Evolutionary conservation across 2,797 vertebrate species (phyloP), one percentile per base, ranked within the genome.

Genomic region (Jordanella pulchra): DNA sequence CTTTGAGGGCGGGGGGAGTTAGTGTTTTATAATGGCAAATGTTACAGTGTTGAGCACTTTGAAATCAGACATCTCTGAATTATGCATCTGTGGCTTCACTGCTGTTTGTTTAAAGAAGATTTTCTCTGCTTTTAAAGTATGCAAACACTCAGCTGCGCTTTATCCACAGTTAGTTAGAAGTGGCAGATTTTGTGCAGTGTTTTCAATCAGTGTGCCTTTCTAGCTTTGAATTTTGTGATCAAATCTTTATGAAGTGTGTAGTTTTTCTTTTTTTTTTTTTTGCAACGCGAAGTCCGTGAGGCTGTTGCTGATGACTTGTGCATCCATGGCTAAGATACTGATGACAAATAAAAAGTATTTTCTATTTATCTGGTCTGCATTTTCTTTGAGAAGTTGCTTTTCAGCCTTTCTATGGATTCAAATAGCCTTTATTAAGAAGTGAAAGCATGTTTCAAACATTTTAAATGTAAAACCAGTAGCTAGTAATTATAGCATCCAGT

Each of bases 341-440:
- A 90, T 89, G 86, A 85, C 51, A 78, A 93, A 92, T 94, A 91
- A 94, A 94, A 81, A 72, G 63, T 89, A 86, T 93, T 93, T 94
- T 94, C 86, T 94, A 93, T 93, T 91, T 91, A 92, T 83, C 65
- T 15, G 21, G 54, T 45, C 23, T 76, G 14, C 58, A 58, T 60
- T 21, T 50, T 51, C 10, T 58, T 11, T 58, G 17, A 58, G 30
- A 7, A 10, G 9, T 28, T 0, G 2, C 28, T 7, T 28, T 56
- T 17, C 6, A 7, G 4, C 25, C 11, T 12, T 17, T 56, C 13
- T 56, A 27, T 27, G 15, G 4, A 15, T n/a, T n/a, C 35, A 17
- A 4, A 25, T 15, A 14, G 7, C 27, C 27, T 55, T 25, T 28
- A 28, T 14, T 48, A 17, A 15, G 12, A 12, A 15, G 48, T 23